phyloP scores from a whole-genome alignment of 2,888 invertebrate species.

The Mactromeris polynyma region DNA sequence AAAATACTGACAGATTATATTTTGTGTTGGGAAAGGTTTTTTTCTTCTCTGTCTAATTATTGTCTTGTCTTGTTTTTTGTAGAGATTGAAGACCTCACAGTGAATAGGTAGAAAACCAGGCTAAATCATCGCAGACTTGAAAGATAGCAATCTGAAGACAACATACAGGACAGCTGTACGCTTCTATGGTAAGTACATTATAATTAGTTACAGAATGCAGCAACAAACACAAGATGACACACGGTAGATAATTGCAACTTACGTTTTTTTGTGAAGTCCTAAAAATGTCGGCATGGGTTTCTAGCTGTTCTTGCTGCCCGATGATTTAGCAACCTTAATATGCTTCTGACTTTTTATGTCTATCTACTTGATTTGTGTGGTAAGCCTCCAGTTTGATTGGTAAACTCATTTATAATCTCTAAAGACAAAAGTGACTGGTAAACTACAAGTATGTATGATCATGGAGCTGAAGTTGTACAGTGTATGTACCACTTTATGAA shows the following conservation, averaged over 20 bases:
- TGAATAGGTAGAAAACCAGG: not conserved
- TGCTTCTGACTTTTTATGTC: too few relatives aligned
- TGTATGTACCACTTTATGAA: too few relatives aligned
- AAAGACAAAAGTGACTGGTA: too few relatives aligned
- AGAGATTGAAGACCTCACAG: not conserved
- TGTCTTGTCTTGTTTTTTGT: constrained; percentile 9
- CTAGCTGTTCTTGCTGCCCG: too few relatives aligned
- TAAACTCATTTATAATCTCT: too few relatives aligned
- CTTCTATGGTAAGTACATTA: constrained; percentile 10
- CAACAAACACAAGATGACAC: constrained; percentile 1
- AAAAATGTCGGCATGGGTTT: not conserved
- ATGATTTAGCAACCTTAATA: too few relatives aligned
- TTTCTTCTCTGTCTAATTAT: not conserved
- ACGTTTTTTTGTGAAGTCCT: not conserved
- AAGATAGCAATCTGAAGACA: not conserved
- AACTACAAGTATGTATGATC: too few relatives aligned
- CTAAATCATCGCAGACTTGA: not conserved
- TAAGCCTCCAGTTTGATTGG: too few relatives aligned
- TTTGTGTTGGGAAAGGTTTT: not conserved
- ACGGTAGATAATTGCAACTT: not conserved
- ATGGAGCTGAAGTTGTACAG: too few relatives aligned
- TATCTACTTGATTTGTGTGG: too few relatives aligned
- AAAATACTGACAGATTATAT: not conserved
- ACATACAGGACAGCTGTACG: not conserved
- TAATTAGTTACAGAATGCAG: constrained; percentile 1